phyloP scores from a whole-genome alignment of 1,140 invertebrate genomes.

The Melitaea cinxia region DNA sequence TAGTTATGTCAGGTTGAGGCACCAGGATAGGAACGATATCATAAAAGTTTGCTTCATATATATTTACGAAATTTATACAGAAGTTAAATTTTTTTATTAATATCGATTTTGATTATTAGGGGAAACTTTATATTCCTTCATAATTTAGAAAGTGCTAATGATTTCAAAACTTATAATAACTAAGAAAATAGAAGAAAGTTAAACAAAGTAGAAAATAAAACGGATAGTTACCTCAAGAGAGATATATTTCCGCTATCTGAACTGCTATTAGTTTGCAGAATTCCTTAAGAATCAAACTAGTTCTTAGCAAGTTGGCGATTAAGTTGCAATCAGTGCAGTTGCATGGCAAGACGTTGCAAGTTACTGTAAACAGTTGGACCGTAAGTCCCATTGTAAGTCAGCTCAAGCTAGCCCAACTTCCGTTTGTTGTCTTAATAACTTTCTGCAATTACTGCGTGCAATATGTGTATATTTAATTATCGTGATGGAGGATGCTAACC shows the following conservation, averaged over 20 bases:
- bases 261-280: constrained; percentile 39
- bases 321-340: constrained; percentile 62
- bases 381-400: constrained; percentile 62
- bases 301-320: constrained; percentile 58
- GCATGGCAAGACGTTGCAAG: constrained; percentile 42
- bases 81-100: no score
- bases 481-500: constrained; percentile 27
- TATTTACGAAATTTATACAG: no score
- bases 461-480: constrained; percentile 38
- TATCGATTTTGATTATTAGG: background rate
- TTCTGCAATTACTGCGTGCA: constrained; percentile 51
- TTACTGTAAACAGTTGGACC: constrained; percentile 54
- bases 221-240: constrained; percentile 18
- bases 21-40: no score
- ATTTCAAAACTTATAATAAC: constrained; percentile 7
- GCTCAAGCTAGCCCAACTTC: constrained; percentile 47
- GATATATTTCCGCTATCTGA: constrained; percentile 34
- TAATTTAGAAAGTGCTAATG: background rate
- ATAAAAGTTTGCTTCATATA: no score
- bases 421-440: constrained; percentile 64
- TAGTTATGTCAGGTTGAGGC: no score
- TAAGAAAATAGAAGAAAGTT: background rate
- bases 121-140: background rate
- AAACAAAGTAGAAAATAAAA: constrained; percentile 27
- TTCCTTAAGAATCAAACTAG: constrained; percentile 52